phyloP scores from a whole-genome alignment of 2,888 invertebrate species.

The Epirrhoe tristata region DNA sequence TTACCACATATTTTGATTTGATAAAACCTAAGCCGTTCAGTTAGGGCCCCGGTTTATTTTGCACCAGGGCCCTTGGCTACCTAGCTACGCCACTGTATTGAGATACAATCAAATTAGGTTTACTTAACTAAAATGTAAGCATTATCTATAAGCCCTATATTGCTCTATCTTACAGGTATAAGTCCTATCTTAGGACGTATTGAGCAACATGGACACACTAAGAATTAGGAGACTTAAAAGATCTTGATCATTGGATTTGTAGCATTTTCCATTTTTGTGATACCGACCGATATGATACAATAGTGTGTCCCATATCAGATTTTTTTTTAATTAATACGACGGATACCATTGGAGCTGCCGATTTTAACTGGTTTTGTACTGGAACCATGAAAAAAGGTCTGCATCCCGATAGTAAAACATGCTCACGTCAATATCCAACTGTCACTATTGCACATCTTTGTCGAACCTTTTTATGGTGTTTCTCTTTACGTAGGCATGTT shows the following conservation, averaged over 20 bases:
- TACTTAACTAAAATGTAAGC: constrained; percentile 64
- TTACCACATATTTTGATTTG: too few relatives aligned
- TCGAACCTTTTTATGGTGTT: too few relatives aligned
- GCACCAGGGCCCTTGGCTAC: too few relatives aligned
- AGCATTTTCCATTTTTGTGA: neutral
- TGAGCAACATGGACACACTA: constrained; percentile 83
- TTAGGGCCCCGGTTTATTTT: too few relatives aligned
- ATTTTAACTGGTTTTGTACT: too few relatives aligned
- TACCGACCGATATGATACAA: too few relatives aligned
- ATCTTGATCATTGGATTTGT: constrained; percentile 15
- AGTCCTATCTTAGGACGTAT: constrained; percentile 70
- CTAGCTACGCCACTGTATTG: too few relatives aligned
- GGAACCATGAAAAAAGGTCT: neutral
- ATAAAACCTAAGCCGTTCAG: too few relatives aligned
- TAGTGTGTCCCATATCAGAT: neutral
- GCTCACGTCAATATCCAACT: neutral
- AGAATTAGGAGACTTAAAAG: constrained; percentile 33
- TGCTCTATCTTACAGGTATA: constrained; percentile 61
- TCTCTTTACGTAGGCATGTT: too few relatives aligned
- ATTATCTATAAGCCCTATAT: constrained; percentile 66
- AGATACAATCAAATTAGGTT: constrained; percentile 62
- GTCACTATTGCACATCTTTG: neutral
- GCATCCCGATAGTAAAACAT: neutral
- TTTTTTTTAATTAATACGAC: neutral
- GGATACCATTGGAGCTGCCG: too few relatives aligned